Evolutionary conservation across 1,140 invertebrate genomes (phyloP), one percentile per base, ranked within the genome.

Genomic region (Glossosoma conforme): DNA sequence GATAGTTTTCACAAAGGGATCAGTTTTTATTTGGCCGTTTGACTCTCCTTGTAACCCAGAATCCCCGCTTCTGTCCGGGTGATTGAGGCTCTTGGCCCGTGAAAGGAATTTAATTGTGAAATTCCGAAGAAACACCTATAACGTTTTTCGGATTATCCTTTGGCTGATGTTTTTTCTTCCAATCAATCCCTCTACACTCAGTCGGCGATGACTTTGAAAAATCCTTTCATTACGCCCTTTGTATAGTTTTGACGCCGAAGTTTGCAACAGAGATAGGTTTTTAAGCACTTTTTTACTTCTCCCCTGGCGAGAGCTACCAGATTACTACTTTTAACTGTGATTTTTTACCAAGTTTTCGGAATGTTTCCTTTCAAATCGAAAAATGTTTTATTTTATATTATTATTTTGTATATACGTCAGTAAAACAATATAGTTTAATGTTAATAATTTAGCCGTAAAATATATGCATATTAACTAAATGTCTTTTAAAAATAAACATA

Each of bases 21-120:
- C 15, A 6, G 13, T 18, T 44, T 44, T 28, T 44, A 32, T 44
- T 32, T 8, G 20, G 32, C 10, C 17, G 42, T 18, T 44, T 44
- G 24, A 30, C 6, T 3, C n/a, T 52, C 41, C 48, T 28, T 40
- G 35, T 43, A 43, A 45, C 46, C 46, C 33, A 20, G 2, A 5
- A 20, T 1, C 3, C 5, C 36, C 6, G 25, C 6, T 13, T 33
- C 38, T 46, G 32, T 52, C 41, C 48, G 40, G 38, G 35, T 43
- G 50, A 45, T 52, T 52, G 42, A 20, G 2, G 5, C 22, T 1
- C 3, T 9, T 43, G 11, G 25, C 6, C 15, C 22, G 36, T 46
- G 32, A 35, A 38, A 57, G 38, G 54, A 40, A 57, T 57, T 57
- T 52, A 57, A 57, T 57, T 52, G 54, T 52, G 54, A 57, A 57